Base-by-base conservation (phyloP, 2,888 invertebrate genomes). In the Philereme vetulata region DNA sequence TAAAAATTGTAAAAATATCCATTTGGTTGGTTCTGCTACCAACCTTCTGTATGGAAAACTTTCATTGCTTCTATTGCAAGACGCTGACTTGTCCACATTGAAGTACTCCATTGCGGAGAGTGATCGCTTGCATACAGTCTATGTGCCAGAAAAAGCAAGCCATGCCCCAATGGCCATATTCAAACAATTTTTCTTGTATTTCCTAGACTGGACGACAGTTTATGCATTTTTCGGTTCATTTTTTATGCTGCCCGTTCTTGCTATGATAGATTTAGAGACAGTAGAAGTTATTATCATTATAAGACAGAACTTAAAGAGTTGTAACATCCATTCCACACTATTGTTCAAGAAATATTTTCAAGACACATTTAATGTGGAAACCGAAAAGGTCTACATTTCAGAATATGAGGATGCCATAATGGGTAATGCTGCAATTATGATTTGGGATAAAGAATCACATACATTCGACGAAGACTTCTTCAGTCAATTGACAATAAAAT, bases 401-500 rank as follows among this genome's bases (percentile, higher is more conserved):
- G 66, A 65, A 58, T 36, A 63, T 71, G 64, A 58, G 68, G n/a
- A 60, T 61, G 44, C 65, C 56, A 45, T 80, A 47, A 53, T 59
- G 56, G 80, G 77, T 5, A 84, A 84, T 76, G 64, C 77, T 45
- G 73, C 65, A 49, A 67, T 86, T 44, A 74, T 86, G 77, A 56
- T 84, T 45, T 90, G 88, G 84, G 75, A 83, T 49, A 88, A 78
- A 64, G 68, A 74, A 56, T 65, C 64, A 6, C 81, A 77, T 36
- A 59, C 60, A 21, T 88, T 88, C 80, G 74, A 89, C 73, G 61
- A 75, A 7, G 35, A 10, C 4, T 90, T 90, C 70, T 88, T 77
- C 74, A n/a, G 51, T n/a, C 72, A 71, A 47, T 71, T 90, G 10
- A 72, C 71, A 46, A 62, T 59, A 10, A 67, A 66, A 51, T 32